Evolutionary conservation across 2,797 vertebrate species (phyloP), one percentile per base, ranked within the genome.

Genomic region (Lagocephalus sceleratus): DNA sequence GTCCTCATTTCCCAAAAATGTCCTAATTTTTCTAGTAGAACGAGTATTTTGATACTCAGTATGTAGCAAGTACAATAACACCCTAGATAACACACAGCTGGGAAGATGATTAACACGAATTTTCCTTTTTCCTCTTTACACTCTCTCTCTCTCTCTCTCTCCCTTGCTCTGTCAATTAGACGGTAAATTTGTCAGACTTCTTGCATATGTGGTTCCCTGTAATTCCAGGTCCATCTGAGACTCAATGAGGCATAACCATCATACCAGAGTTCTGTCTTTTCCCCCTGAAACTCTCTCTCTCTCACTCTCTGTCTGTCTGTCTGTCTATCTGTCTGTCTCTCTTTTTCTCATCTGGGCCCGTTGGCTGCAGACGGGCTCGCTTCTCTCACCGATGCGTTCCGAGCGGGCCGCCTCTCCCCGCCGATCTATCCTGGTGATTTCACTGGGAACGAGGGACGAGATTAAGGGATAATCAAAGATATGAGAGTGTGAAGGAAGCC

Each of bases 201-300:
- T 82, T 78, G 68, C 64, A 78, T 82, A 82, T 83, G 81, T 81
- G 85, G 71, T 78, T 80, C 57, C 54, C 68, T 85, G 83, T 85
- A 86, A 86, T 83, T 81, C 66, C 60, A 63, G 56, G 73, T 84
- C 79, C 79, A 78, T 83, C 86, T 85, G 76, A 76, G 51, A 40
- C 56, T 78, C 78, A 73, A 70, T 84, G 83, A 87, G 81, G 84
- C 82, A 79, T 78, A 83, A 84, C 79, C 80, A 81, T 80, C 85
- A 87, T 66, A 84, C 62, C 62, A 74, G 43, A 56, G 57, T 64
- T 5, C 3, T 58, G 65, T 71, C 67, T 56, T 70, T 78, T 57
- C 56, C 68, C 63, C 66, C 51, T 68, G 50, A 73, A 60, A 81
- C 44, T 55, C 51, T 22, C 44, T 66, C 57, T n/a, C n/a, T n/a